A percentile compares a stretch with the other conserved stretches of the same genome.
Evolutionary conservation across 2,797 vertebrate genomes (phyloP).

Genomic region (Fringilla coelebs): DNA sequence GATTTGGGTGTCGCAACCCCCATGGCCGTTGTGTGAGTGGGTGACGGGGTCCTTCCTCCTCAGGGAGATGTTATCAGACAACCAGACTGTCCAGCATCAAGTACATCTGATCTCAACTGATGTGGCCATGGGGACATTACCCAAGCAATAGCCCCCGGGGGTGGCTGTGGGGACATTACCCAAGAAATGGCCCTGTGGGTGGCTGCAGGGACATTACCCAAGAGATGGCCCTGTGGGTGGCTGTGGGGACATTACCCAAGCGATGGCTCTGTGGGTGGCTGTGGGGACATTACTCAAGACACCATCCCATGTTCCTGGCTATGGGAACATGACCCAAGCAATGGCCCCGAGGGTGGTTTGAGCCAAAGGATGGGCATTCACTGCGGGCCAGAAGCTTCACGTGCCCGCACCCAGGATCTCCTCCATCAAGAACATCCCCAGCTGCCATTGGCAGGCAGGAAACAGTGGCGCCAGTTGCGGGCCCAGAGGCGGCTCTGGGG

Average conservation of each 20-base stretch:
- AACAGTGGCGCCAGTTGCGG: accelerated
- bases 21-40: accelerated
- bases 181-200: accelerated
- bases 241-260: background rate
- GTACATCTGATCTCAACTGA: background rate
- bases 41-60: background rate
- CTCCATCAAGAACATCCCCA: background rate
- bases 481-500: accelerated
- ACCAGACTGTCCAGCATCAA: background rate
- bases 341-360: no score
- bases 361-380: background rate
- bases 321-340: background rate
- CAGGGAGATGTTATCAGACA: background rate
- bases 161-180: background rate
- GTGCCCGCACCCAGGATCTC: background rate
- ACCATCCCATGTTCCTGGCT: no score
- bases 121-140: background rate
- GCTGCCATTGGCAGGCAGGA: background rate
- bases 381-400: background rate
- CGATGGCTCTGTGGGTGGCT: accelerated
- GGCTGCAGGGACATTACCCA: background rate
- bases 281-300: background rate
- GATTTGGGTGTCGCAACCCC: background rate
- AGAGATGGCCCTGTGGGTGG: accelerated
- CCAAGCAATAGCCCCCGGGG: accelerated